Evolutionary conservation across 2,797 vertebrate species (phyloP).

Genomic region (Loriculus beryllinus): DNA sequence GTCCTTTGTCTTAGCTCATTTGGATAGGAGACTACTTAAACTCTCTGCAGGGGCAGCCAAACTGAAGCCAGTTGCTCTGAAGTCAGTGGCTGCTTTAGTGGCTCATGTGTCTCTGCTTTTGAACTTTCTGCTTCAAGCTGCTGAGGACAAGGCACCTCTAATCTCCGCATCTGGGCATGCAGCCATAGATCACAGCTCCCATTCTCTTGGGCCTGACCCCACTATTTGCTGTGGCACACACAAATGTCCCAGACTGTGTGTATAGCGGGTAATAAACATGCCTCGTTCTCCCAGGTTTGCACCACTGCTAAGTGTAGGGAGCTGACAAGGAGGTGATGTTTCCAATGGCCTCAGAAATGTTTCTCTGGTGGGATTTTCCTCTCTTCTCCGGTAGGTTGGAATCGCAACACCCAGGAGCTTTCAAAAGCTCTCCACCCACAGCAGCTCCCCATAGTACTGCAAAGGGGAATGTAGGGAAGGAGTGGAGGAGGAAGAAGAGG

Average conservation of each 20-base stretch:
- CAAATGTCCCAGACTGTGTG: neutral
- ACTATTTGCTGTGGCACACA: neutral
- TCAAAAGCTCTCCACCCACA: neutral
- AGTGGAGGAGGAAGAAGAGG: neutral
- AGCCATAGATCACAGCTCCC: neutral
- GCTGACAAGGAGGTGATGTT: neutral
- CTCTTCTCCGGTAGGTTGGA: neutral
- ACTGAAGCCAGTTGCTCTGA: neutral
- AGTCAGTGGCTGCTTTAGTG: neutral
- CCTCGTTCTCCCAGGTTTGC: neutral
- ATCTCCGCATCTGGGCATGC: neutral
- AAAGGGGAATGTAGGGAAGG: accelerated
- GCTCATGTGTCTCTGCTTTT: neutral
- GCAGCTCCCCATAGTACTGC: neutral
- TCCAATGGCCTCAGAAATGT: neutral
- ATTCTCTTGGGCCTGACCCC: neutral
- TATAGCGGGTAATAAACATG: neutral
- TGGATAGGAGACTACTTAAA: neutral
- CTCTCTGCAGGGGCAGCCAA: neutral
- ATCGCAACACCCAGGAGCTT: neutral
- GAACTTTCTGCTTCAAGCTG: neutral
- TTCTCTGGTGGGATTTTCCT: neutral
- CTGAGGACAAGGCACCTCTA: neutral
- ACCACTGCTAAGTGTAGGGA: neutral
- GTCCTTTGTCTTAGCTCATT: neutral